A percentile compares a stretch with the other conserved stretches of the same genome.
phyloP scores from a whole-genome alignment of 64 coral and sea anemone genomes.

The Montipora efflorescens region DNA sequence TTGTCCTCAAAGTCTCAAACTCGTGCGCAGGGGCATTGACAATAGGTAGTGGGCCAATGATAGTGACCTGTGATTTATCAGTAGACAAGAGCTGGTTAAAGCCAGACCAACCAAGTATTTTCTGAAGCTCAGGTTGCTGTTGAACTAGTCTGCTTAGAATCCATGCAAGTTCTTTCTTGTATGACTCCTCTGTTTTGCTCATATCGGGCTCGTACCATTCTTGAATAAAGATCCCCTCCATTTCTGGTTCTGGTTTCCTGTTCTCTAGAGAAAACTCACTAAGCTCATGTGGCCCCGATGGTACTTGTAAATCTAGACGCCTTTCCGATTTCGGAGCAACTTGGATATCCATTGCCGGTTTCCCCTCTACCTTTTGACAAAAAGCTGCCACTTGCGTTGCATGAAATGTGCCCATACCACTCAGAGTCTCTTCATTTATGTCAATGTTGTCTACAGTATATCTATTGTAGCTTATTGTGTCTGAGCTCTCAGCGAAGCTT shows the following conservation, averaged over 20 bases:
- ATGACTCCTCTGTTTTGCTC: background rate
- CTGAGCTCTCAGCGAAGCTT: background rate
- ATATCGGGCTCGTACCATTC: constrained; percentile 52
- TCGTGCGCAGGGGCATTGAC: constrained; percentile 66
- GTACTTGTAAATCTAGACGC: constrained; percentile 30
- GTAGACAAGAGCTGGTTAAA: constrained; percentile 45
- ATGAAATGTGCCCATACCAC: constrained; percentile 70
- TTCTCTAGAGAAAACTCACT: background rate
- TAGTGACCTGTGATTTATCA: constrained; percentile 12
- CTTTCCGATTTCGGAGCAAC: constrained; percentile 5
- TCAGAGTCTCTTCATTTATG: constrained; percentile 63
- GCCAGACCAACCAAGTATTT: constrained; percentile 49
- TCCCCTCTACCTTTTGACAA: background rate
- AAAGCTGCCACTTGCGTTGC: constrained; percentile 59
- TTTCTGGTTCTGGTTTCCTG: constrained; percentile 25
- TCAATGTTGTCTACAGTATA: constrained; percentile 69
- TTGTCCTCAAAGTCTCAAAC: constrained; percentile 47
- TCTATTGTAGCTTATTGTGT: background rate
- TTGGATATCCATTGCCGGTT: background rate
- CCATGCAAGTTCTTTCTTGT: constrained; percentile 33
- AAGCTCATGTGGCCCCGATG: constrained; percentile 25
- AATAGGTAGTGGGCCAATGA: constrained; percentile 54
- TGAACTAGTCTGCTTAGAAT: constrained; percentile 8
- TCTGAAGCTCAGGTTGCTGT: constrained; percentile 32
- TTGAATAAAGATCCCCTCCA: background rate